A percentile compares a stretch with the other conserved stretches of the same genome.
Evolutionary conservation across 2,113 vertebrate species (phyloP).

Genomic region (Plecotus auritus): DNA sequence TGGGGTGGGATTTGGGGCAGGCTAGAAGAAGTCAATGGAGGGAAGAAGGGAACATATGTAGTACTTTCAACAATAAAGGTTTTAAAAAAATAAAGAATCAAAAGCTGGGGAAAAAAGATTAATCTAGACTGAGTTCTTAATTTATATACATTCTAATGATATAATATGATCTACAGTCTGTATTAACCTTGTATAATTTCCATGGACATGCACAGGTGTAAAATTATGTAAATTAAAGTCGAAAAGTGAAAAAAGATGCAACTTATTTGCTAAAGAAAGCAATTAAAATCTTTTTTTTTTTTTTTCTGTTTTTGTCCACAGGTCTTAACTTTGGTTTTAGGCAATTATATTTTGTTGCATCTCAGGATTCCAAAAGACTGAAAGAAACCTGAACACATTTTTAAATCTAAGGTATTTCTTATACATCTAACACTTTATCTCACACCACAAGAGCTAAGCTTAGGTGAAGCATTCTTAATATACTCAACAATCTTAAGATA

Average conservation of each 20-base stretch:
- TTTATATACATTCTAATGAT: not conserved
- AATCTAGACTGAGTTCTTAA: not conserved
- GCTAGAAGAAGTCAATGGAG: no score
- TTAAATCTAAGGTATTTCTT: not conserved
- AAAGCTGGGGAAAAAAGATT: not conserved
- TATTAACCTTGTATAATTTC: not conserved
- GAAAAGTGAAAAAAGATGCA: not conserved
- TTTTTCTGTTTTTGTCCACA: not conserved
- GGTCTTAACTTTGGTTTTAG: not conserved
- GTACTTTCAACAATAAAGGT: no score
- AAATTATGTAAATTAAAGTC: not conserved
- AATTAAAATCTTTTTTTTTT: not conserved
- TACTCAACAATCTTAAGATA: not conserved
- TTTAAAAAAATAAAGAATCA: no score
- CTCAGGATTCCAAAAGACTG: not conserved
- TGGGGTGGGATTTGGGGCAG: no score
- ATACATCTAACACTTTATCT: not conserved
- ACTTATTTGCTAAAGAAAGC: not conserved
- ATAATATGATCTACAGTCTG: not conserved
- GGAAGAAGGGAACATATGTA: no score
- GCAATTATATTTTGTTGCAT: not conserved
- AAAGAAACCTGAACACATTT: not conserved
- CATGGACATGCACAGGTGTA: not conserved
- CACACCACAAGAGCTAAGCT: not conserved
- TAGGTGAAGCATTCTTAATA: not conserved